These are phyloP conservation scores for Drosophila serrata DNA, from an alignment of 1,140 invertebrate species.

Conservation along the genomic window DNA sequence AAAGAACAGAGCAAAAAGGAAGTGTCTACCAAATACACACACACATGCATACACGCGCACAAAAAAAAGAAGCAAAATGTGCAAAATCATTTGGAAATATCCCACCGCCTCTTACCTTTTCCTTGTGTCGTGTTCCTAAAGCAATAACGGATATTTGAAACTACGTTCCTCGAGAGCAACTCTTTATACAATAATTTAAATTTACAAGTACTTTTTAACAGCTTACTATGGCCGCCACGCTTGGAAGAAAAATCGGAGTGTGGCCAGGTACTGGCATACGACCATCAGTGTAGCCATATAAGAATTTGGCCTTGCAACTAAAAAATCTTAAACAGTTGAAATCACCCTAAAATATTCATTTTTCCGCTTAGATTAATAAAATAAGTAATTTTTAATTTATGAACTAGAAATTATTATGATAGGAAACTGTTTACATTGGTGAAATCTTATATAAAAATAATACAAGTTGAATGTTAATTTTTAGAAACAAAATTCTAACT, in stretches of 20 bases:
- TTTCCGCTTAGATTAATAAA: too few relatives aligned
- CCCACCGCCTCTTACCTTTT: constrained; percentile 52
- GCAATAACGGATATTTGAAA: constrained; percentile 42
- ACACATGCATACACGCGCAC: constrained; percentile 30
- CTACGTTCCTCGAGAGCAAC: constrained; percentile 34
- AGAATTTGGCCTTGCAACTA: too few relatives aligned
- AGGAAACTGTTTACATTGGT: too few relatives aligned
- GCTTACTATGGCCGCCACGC: constrained; percentile 60
- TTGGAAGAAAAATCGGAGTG: constrained; percentile 30
- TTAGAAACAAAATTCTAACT: too few relatives aligned
- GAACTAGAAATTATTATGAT: too few relatives aligned
- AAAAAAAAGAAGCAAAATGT: constrained; percentile 29
- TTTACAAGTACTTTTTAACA: constrained; percentile 60
- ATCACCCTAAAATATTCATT: too few relatives aligned
- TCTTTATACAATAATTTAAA: constrained; percentile 63
- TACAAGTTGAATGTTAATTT: too few relatives aligned
- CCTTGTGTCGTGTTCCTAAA: constrained; percentile 37
- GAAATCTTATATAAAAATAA: too few relatives aligned
- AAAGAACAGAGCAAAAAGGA: constrained; percentile 30
- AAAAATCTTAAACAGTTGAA: too few relatives aligned
- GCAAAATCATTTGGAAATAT: constrained; percentile 19
- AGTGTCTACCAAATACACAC: constrained; percentile 56
- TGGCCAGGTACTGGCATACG: too few relatives aligned
- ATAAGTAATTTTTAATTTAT: too few relatives aligned
- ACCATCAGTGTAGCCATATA: too few relatives aligned